Base-by-base conservation (phyloP, 1,140 invertebrate genomes). In the Eulimnadia texana region DNA sequence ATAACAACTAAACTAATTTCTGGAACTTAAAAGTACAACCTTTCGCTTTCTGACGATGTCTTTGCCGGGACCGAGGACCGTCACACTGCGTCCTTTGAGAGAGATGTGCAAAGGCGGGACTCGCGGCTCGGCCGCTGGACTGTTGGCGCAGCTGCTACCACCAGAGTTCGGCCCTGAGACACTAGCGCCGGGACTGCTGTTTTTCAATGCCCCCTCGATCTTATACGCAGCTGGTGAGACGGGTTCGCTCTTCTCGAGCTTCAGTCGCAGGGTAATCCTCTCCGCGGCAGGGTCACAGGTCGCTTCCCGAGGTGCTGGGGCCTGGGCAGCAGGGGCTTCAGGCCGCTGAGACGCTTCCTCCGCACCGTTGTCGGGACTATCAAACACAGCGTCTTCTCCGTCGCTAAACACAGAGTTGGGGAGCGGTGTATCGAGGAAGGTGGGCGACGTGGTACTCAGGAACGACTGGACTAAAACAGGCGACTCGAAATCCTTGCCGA, bases 21-120 rank as follows among this genome's bases (percentile, higher is more conserved):
- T n/a, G n/a, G n/a, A 42, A 42, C 33, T 42, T 42, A 16, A 42
- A n/a, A n/a, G n/a, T n/a, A n/a, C 16, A 9, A 16, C 33, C 33
- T 42, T 42, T 42, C 55, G 24, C 27, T 25, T 29, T 33, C 54
- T 29, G 11, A 60, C 54, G n/a, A 68, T 67, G 25, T 86, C 84
- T 65, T 86, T 86, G 61, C 84, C 83, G 16, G 84, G 83, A 67
- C 84, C 87, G 55, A 93, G 89, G 29, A 93, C 86, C n/a, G 85
- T 86, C 16, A 86, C 85, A 73, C 90, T 90, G 51, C 86, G 77
- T 9, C 89, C 89, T 64, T 88, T 77, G 53, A 93, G 73, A 56
- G 88, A 90, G 67, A 93, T 93, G 70, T 93, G 90, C 67, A 93
- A 74, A 1, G 90, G 90, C 23, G 90, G 90, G 20, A 93, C 89